Evolutionary conservation across 2,888 invertebrate species (phyloP).

Genomic region (Elaeidobius kamerunicus): DNA sequence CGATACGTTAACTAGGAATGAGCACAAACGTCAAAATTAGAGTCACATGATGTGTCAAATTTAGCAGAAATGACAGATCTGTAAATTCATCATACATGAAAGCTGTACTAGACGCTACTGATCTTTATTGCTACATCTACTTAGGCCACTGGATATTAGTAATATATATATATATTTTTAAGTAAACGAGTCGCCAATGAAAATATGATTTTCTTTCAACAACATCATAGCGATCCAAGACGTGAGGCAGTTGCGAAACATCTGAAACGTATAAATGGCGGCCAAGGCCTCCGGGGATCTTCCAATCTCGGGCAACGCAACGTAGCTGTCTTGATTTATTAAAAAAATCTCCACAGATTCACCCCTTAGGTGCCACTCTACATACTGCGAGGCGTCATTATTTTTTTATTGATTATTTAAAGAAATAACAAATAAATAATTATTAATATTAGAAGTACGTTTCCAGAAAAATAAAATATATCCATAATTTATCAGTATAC

Average conservation of each 20-base stretch:
- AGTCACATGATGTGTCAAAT: too few species aligned
- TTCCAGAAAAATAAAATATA: too few species aligned
- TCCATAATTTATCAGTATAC: constrained; percentile 18
- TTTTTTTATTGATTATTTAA: too few species aligned
- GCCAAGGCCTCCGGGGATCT: constrained; percentile 35
- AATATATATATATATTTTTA: too few species aligned
- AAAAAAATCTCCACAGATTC: constrained; percentile 19
- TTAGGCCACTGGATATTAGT: too few species aligned
- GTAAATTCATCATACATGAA: too few species aligned
- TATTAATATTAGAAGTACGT: not conserved
- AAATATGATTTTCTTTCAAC: constrained; percentile 25
- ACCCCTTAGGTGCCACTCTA: not conserved
- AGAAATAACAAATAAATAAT: not conserved
- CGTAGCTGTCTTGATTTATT: constrained; percentile 27
- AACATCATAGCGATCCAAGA: constrained; percentile 14
- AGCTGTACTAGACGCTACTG: too few species aligned
- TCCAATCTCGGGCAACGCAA: constrained; percentile 18
- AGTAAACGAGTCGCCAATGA: constrained; percentile 8
- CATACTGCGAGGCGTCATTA: too few species aligned
- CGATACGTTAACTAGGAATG: too few species aligned
- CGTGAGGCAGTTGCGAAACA: constrained; percentile 39
- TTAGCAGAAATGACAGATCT: too few species aligned
- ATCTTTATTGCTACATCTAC: too few species aligned
- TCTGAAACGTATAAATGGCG: constrained; percentile 39
- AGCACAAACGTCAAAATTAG: too few species aligned